Percentiles rank a stretch among this genome's conserved stretches.
phyloP scores from a whole-genome alignment of 2,113 vertebrate species.

The Elgaria multicarinata region DNA sequence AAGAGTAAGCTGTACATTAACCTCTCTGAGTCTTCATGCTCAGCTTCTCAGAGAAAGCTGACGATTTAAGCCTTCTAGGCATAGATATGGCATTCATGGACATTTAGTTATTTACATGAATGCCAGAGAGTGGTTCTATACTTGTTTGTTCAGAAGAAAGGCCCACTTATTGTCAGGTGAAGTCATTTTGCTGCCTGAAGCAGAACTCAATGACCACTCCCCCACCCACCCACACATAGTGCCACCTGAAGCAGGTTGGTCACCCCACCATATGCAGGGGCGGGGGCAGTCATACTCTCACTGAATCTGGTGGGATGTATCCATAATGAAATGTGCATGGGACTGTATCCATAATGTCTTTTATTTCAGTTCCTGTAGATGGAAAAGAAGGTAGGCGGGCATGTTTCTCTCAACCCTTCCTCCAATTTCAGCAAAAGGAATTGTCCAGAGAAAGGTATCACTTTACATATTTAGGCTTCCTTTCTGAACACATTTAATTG shows the following conservation, averaged over 20 bases:
- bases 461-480: background rate
- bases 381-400: background rate
- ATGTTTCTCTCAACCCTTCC: background rate
- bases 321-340: background rate
- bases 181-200: background rate
- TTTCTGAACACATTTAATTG: background rate
- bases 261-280: background rate
- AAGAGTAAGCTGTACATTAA: background rate
- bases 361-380: background rate
- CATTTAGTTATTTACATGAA: background rate
- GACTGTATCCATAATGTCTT: background rate
- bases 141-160: background rate
- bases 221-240: too few species aligned
- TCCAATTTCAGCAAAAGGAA: background rate
- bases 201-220: background rate
- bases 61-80: background rate
- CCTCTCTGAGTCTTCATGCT: background rate
- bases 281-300: background rate
- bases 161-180: background rate
- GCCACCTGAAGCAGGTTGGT: background rate
- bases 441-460: background rate
- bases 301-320: background rate
- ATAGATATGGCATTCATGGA: background rate
- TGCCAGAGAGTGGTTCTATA: background rate
- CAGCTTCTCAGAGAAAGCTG: background rate